A percentile compares a stretch with the other conserved stretches of the same genome.
Conservation (phyloP, 1,140 invertebrate species). For the Bombus breviceps region DNA sequence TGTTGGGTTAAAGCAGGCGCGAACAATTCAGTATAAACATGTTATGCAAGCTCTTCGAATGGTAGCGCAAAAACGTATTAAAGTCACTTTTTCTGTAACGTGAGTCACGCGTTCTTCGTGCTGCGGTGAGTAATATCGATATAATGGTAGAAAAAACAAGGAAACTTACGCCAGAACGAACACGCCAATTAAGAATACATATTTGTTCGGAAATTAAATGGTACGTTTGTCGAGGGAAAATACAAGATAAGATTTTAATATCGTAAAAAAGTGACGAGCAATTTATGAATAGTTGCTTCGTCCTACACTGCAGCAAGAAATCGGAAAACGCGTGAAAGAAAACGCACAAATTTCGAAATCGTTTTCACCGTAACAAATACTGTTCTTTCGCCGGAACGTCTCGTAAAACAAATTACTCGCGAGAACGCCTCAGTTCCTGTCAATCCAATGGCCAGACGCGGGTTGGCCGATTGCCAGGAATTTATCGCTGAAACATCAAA, state of each 20-base stretch:
- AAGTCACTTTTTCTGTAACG: constrained; percentile 14
- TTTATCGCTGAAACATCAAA: neutral
- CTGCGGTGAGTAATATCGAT: constrained; percentile 27
- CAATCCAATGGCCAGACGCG: neutral
- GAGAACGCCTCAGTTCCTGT: neutral
- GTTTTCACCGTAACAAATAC: neutral
- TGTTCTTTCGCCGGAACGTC: neutral
- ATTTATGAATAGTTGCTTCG: too few species aligned
- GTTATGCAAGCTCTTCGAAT: constrained; percentile 25
- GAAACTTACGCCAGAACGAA: neutral
- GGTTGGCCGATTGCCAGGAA: neutral
- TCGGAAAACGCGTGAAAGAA: neutral
- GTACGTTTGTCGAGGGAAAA: too few species aligned
- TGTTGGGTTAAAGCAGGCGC: neutral
- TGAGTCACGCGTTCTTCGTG: constrained; percentile 44
- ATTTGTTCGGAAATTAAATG: too few species aligned
- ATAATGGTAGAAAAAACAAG: constrained; percentile 7
- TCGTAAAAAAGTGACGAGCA: too few species aligned
- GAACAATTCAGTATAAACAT: neutral
- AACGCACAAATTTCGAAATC: neutral
- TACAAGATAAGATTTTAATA: too few species aligned
- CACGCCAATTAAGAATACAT: constrained; percentile 5
- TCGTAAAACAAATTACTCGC: neutral
- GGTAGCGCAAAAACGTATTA: constrained; percentile 9
- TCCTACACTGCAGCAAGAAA: neutral